phyloP scores from a whole-genome alignment of 2,888 invertebrate genomes.

The Platerodrilus igneus region DNA sequence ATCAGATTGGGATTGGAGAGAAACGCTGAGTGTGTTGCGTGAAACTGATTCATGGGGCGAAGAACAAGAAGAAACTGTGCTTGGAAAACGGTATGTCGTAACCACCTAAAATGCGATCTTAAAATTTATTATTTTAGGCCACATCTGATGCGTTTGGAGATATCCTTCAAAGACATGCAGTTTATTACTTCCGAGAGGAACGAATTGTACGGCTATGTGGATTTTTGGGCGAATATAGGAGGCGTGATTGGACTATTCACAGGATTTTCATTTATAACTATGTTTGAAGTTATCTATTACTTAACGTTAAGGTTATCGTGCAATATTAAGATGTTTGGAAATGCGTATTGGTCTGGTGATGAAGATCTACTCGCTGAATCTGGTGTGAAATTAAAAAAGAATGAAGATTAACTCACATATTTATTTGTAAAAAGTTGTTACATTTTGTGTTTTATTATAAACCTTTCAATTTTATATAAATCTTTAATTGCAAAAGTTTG shows the following conservation, averaged over 20 bases:
- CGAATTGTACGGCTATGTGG: conserved; percentile 54
- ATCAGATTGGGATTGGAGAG: no score
- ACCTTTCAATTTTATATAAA: no score
- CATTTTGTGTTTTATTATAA: no score
- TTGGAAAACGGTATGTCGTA: no score
- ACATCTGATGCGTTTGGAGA: not conserved
- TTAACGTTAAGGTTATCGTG: conserved; percentile 51
- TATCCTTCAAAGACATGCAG: conserved; percentile 67
- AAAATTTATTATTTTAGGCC: not conserved
- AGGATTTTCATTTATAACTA: conserved; percentile 59
- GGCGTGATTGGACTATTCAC: conserved; percentile 58
- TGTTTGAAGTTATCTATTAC: conserved; percentile 60
- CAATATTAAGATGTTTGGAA: conserved; percentile 48
- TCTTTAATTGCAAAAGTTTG: no score
- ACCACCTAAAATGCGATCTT: no score
- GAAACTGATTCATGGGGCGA: not conserved
- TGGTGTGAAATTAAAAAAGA: no score
- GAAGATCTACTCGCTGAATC: no score
- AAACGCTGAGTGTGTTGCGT: not conserved
- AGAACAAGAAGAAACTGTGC: not conserved
- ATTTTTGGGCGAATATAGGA: conserved; percentile 56
- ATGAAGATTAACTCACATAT: no score
- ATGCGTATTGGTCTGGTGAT: conserved; percentile 43
- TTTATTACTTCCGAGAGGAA: conserved; percentile 54
- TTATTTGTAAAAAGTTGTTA: no score